A percentile compares a stretch with the other conserved stretches of the same genome.
Evolutionary conservation across 2,113 vertebrate genomes (phyloP).

Genomic region (Eolophus roseicapilla): DNA sequence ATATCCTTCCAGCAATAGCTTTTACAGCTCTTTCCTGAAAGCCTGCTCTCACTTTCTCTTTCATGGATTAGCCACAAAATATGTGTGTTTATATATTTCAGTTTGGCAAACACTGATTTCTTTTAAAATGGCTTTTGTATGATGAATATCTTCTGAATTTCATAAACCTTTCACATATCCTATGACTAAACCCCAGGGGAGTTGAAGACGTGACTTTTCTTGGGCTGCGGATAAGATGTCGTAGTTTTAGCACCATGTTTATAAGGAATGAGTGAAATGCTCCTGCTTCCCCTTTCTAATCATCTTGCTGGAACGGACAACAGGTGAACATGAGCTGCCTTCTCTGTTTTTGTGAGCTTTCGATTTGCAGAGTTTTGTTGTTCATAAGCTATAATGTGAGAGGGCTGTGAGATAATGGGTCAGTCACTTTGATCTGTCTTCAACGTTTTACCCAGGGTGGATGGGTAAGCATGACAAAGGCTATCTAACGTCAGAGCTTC

Average conservation of each 20-base stretch:
- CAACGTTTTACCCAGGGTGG: constrained; percentile 2
- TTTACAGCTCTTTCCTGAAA: background rate
- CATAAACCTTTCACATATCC: background rate
- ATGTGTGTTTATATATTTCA: background rate
- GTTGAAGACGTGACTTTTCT: background rate
- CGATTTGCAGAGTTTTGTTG: constrained; percentile 52
- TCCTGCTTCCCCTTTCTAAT: background rate
- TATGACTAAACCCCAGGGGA: background rate
- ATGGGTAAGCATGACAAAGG: constrained; percentile 3
- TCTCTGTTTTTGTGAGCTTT: background rate
- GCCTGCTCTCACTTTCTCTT: background rate
- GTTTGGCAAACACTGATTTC: background rate
- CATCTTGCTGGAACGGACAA: background rate
- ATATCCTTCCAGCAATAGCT: background rate
- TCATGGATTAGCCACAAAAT: background rate
- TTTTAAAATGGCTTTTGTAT: background rate
- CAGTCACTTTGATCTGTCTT: constrained; percentile 69
- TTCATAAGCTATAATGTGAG: constrained; percentile 63
- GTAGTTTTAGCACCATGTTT: background rate
- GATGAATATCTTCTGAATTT: background rate
- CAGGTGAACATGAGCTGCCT: background rate
- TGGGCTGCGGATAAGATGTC: background rate
- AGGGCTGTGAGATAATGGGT: constrained; percentile 22
- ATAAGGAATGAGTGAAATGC: background rate
- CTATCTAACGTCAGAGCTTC: constrained; percentile 63